Base-by-base conservation (phyloP, 2,888 invertebrate genomes). In the Diloba caeruleocephala region DNA sequence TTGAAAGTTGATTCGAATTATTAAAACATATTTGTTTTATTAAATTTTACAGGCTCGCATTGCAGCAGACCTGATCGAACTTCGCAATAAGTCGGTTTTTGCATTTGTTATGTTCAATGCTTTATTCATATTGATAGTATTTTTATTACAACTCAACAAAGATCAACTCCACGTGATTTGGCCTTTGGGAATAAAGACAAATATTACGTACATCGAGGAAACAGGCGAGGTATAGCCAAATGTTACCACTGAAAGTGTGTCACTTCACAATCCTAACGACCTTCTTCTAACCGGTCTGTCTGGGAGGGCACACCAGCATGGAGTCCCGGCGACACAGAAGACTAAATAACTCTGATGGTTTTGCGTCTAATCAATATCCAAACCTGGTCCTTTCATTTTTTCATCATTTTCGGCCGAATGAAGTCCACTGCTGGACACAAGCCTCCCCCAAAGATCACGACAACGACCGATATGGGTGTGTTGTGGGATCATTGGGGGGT, bases 51-150 rank as follows among this genome's bases (percentile, higher is more conserved):
- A 98, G 97, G 97, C 96, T 88, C 96, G 98, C 88, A 97, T 98
- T 85, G 98, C 98, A 84, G 94, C 95, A 82, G 98, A 98, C 93
- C 95, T 99, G 92, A 96, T 97, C 88, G 98, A 98, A 88, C 96
- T 99, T 87, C 95, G 99, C 87, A 99, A 99, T 96, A 98, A 98
- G 93, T 98, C 98, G 84, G 98, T 98, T 85, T 98, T 98, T 94
- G 98, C 98, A 88, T 99, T 99, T 96, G 97, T 99, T 95, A 99
- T 99, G 99, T 97, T 99, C 95, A 99, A 99, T 96, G 98, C 99
- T 92, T 96, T 99, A 88, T 99, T 99, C 96, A 98, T 99, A 90
- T 96, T 99, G 94, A 98, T 99, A 94, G 98, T 99, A 87, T 98
- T 99, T 95, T 97, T 99, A 93, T 97, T 99, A 90, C 99, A 99